Conservation (phyloP, 2,797 vertebrate genomes). For the Notamacropus eugenii region DNA sequence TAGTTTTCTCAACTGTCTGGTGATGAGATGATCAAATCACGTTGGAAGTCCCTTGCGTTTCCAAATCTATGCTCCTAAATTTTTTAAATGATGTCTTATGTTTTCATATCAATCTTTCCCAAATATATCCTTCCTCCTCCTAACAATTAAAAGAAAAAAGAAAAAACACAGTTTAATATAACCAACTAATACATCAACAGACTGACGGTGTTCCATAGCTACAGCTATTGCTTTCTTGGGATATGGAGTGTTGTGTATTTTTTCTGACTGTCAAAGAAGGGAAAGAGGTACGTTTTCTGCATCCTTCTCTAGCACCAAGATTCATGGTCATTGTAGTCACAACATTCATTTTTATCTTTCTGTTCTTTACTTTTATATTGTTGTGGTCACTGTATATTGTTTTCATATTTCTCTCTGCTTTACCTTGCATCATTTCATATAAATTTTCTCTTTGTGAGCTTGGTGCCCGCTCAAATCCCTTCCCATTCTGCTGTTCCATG, state of each 20-base stretch:
- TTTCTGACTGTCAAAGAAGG: neutral
- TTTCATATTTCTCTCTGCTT: neutral
- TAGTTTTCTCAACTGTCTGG: neutral
- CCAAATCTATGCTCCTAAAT: neutral
- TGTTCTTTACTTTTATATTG: neutral
- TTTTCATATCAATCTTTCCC: neutral
- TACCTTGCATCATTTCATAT: neutral
- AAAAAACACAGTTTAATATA: neutral
- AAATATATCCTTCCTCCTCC: neutral
- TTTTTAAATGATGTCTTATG: neutral
- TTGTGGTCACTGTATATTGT: neutral
- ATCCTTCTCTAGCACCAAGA: neutral
- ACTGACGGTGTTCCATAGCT: neutral
- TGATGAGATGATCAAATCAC: neutral
- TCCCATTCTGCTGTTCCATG: neutral
- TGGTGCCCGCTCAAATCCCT: neutral
- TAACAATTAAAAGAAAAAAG: neutral
- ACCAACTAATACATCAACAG: neutral
- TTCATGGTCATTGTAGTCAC: neutral
- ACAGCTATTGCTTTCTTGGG: neutral
- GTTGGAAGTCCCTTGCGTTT: neutral
- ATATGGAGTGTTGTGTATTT: neutral
- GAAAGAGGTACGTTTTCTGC: neutral
- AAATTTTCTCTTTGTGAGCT: neutral
- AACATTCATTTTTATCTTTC: neutral